These are phyloP conservation scores for Spea bombifrons DNA, from an alignment of 2,113 vertebrate species.

Conservation along the genomic window DNA sequence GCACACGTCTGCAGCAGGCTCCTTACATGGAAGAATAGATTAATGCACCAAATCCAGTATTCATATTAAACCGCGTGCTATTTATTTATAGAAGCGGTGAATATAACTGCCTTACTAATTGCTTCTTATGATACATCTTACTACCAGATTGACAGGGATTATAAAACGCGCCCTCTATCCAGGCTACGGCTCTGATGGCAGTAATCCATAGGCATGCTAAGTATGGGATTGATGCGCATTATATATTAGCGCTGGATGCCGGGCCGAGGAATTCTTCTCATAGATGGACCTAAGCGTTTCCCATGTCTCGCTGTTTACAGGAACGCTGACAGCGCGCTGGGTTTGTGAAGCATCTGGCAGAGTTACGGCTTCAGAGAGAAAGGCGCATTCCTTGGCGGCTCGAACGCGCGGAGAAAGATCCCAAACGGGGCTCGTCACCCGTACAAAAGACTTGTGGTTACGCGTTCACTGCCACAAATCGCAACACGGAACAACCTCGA, in stretches of 20 bases:
- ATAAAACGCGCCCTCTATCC: slow-evolving; percentile 3
- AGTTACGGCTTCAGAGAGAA: slow-evolving; percentile 24
- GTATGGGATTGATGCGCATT: slow-evolving; percentile 13
- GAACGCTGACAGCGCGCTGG: slow-evolving; percentile 25
- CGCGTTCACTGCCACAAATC: slow-evolving; percentile 1
- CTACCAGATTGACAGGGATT: slow-evolving; percentile 5
- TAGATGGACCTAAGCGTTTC: slow-evolving; percentile 23
- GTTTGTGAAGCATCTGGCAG: slow-evolving; percentile 11
- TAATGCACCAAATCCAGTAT: neutral
- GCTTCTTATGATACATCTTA: neutral
- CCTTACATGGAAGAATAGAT: slow-evolving; percentile 38
- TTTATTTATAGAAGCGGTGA: too few species aligned
- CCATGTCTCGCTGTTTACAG: slow-evolving; percentile 8
- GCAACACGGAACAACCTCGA: neutral
- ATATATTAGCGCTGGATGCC: neutral
- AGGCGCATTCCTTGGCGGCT: slow-evolving; percentile 16
- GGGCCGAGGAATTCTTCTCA: slow-evolving; percentile 13
- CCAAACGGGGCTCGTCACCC: neutral
- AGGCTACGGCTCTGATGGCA: slow-evolving; percentile 2
- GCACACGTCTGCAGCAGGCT: slow-evolving; percentile 7
- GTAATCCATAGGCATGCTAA: slow-evolving; percentile 36
- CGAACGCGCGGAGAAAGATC: neutral
- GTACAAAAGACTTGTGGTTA: slow-evolving; percentile 2
- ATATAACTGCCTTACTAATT: too few species aligned
- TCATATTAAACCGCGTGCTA: too few species aligned